These are phyloP conservation scores for Platichthys flesus DNA, from an alignment of 2,113 vertebrate genomes.

Conservation along the genomic window DNA sequence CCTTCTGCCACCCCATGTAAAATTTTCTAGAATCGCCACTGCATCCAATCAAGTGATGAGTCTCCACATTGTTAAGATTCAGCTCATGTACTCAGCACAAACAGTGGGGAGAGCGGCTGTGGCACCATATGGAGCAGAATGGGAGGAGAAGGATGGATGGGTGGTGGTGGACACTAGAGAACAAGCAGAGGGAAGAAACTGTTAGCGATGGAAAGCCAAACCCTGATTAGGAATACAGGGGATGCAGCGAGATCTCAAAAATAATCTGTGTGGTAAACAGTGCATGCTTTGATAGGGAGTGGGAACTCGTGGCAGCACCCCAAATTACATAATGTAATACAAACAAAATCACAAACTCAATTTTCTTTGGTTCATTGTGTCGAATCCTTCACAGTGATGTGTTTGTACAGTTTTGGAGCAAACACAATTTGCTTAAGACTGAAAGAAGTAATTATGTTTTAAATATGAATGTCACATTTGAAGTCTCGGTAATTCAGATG, in stretches of 20 bases:
- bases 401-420: neutral
- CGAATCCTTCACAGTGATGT: neutral
- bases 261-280: neutral
- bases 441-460: neutral
- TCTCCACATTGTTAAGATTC: conserved; percentile 57
- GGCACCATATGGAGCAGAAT: conserved; percentile 46
- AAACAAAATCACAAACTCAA: neutral
- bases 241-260: neutral
- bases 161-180: conserved; percentile 13
- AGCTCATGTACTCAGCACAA: conserved; percentile 37
- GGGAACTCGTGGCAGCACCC: neutral
- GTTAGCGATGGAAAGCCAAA: neutral
- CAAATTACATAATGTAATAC: neutral
- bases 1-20: too few species aligned
- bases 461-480: neutral
- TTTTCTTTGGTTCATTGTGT: conserved; percentile 6
- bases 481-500: neutral
- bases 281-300: neutral
- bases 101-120: conserved; percentile 16
- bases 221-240: neutral
- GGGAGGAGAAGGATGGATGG: conserved; percentile 2
- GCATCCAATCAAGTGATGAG: conserved; percentile 60
- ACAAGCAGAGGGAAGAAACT: conserved; percentile 13
- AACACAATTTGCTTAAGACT: neutral
- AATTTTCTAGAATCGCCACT: too few species aligned